phyloP scores from a whole-genome alignment of 2,888 invertebrate genomes.

The Hydraecia micacea region DNA sequence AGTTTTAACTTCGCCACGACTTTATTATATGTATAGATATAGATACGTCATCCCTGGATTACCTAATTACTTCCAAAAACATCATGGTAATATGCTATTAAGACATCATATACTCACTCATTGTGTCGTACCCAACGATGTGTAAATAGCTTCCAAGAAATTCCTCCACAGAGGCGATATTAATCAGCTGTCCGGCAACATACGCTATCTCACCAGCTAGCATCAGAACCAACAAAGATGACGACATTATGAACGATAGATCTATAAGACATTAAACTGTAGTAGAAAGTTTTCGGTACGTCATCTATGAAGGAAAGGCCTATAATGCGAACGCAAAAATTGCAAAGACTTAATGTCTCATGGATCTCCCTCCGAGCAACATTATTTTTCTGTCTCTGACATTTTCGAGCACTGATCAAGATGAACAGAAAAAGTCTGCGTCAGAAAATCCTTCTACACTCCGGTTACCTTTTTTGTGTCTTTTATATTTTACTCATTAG shows the following conservation, averaged over 20 bases:
- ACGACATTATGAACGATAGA: slow-evolving; percentile 68
- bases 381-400: slow-evolving; percentile 24
- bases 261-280: slow-evolving; percentile 65
- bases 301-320: slow-evolving; percentile 80
- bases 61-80: slow-evolving; percentile 21
- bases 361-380: slow-evolving; percentile 74
- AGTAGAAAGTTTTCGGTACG: slow-evolving; percentile 62
- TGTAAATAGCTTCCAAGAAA: slow-evolving; percentile 79
- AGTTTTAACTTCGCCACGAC: background rate
- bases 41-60: background rate
- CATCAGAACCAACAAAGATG: slow-evolving; percentile 72
- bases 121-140: slow-evolving; percentile 80
- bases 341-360: slow-evolving; percentile 74
- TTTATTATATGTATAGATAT: background rate
- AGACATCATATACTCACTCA: slow-evolving; percentile 74
- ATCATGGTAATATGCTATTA: slow-evolving; percentile 20
- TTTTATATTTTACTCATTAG: background rate
- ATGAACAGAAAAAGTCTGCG: slow-evolving; percentile 4
- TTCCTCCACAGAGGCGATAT: slow-evolving; percentile 76
- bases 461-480: background rate
- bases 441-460: background rate
- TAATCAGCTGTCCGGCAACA: slow-evolving; percentile 71
- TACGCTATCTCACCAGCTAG: slow-evolving; percentile 76
- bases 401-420: slow-evolving; percentile 20
- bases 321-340: slow-evolving; percentile 75